phyloP scores from a whole-genome alignment of 2,888 invertebrate species.

The Noctua janthe region DNA sequence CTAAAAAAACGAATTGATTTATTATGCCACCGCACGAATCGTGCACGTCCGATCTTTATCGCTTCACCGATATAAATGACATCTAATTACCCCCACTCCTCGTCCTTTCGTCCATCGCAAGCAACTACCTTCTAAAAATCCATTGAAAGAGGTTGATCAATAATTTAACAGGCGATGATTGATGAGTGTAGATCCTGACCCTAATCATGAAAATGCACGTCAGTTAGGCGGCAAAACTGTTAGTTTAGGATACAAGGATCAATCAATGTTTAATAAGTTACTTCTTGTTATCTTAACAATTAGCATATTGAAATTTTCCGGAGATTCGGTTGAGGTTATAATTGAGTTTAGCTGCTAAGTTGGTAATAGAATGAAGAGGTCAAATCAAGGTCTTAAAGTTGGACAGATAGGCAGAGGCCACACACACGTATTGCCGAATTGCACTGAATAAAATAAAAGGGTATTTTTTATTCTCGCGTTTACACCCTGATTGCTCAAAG shows the following conservation, averaged over 20 bases:
- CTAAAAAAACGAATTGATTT: conserved; percentile 6
- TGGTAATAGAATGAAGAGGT: conserved; percentile 19
- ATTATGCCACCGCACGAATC: not conserved
- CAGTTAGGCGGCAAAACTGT: conserved; percentile 43
- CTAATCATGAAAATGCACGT: conserved; percentile 52
- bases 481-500: conserved; percentile 45
- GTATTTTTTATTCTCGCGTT: conserved; percentile 12
- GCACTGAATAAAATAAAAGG: conserved; percentile 1
- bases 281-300: conserved; percentile 41
- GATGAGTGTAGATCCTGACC: conserved; percentile 46
- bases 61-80: conserved; percentile 26
- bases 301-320: conserved; percentile 47
- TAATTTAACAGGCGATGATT: conserved; percentile 53
- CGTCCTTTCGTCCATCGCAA: not conserved
- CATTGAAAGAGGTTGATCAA: conserved; percentile 29
- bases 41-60: conserved; percentile 27
- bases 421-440: not conserved
- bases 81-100: conserved; percentile 25
- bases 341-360: conserved; percentile 35
- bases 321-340: conserved; percentile 28
- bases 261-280: conserved; percentile 56
- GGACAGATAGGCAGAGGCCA: not conserved
- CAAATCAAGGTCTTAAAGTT: not conserved
- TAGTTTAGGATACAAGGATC: conserved; percentile 60
- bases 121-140: conserved; percentile 15